Base-by-base conservation (phyloP, 2,888 invertebrate species). In the Syritta pipiens region DNA sequence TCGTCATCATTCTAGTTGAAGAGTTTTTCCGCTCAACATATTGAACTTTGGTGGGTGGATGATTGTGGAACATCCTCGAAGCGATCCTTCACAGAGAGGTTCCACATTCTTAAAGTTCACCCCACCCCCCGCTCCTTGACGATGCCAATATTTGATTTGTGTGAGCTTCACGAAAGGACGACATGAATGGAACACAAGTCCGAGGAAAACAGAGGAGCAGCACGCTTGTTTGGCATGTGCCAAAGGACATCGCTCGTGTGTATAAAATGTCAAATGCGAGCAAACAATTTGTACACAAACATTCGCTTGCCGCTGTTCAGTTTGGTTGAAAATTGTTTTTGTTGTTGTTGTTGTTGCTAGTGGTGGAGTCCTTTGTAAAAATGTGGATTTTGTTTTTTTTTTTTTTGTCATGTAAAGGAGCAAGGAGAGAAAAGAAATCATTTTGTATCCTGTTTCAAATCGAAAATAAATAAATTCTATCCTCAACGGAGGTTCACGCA, bases 381-480 rank as follows among this genome's bases (percentile, higher is more conserved):
- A 28, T 22, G 10, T 49, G n/a, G n/a, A n/a, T n/a, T n/a, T n/a
- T n/a, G n/a, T n/a, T 53, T 28, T 24, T 55, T 22, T 20, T 5
- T 6, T 6, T 14, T 46, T 26, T 44, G 6, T 6, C 6, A 22
- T 35, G 32, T 32, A 28, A 22, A 44, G 17, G 32, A 12, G n/a
- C 14, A 42, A n/a, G 30, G 30, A 9, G 44, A 3, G 20, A 32
- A 35, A 55, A 51, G 42, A 72, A 72, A 55, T 55, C 48, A 72
- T 62, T 62, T 67, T 59, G 74, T 68, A 60, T 79, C 68, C 74
- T 79, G 60, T 74, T 67, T 72, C 62, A 74, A 79, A 74, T 74
- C 67, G 74, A 74, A 79, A 79, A 79, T 68, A 79, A 79, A 79
- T 79, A 79, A 79, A 62, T 74, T 68, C 55, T 57, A 55, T 53